Evolutionary conservation across 2,888 invertebrate species (phyloP).

Genomic region (Clitarchus hookeri): DNA sequence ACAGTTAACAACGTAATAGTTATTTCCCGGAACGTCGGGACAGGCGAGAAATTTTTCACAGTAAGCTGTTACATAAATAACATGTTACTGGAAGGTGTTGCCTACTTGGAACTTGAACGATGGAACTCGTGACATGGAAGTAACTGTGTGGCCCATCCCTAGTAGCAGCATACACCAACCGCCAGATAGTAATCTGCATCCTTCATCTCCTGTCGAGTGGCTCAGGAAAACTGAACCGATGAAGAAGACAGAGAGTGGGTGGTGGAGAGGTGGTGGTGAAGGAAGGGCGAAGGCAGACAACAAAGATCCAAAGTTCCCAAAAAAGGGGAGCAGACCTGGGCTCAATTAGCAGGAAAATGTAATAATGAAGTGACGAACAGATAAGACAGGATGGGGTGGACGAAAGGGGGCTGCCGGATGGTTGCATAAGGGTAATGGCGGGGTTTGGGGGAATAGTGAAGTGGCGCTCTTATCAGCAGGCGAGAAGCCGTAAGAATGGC

Average conservation of each 20-base stretch:
- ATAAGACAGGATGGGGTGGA: constrained; percentile 31
- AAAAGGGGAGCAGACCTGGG: constrained; percentile 27
- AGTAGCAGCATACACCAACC: not conserved
- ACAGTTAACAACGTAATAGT: no score
- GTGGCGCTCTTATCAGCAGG: not conserved
- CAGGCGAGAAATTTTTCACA: no score
- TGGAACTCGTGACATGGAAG: no score
- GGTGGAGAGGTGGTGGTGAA: not conserved
- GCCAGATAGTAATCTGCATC: not conserved
- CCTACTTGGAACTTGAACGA: no score
- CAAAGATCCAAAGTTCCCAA: constrained; percentile 24
- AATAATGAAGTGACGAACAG: constrained; percentile 38
- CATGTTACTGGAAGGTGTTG: no score
- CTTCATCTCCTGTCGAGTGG: not conserved
- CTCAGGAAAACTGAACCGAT: not conserved
- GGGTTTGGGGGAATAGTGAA: not conserved
- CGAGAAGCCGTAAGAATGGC: not conserved
- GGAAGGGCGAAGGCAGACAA: constrained; percentile 21
- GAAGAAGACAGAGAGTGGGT: not conserved
- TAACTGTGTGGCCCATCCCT: no score
- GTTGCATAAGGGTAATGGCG: not conserved
- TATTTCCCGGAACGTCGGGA: no score
- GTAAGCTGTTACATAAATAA: no score
- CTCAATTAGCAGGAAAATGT: constrained; percentile 36
- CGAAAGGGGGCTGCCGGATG: not conserved